Evolutionary conservation across 2,113 vertebrate species (phyloP).

Genomic region (Neomonachus schauinslandi): DNA sequence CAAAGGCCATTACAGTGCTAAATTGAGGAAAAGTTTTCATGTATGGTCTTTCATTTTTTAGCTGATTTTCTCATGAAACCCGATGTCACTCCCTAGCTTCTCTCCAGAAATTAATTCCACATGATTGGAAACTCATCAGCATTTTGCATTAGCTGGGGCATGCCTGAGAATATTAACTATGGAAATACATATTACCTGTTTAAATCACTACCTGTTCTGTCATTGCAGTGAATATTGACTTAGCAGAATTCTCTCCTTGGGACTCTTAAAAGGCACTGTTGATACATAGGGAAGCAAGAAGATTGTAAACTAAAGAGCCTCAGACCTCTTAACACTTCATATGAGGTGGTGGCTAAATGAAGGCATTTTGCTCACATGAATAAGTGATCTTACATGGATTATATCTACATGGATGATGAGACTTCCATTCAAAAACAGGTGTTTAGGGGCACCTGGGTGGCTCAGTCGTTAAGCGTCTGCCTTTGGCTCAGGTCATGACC

Average conservation of each 20-base stretch:
- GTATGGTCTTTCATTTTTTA: constrained; percentile 45
- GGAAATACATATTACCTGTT: constrained; percentile 42
- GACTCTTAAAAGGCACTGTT: not conserved
- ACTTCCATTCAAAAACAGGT: not conserved
- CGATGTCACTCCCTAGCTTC: constrained; percentile 50
- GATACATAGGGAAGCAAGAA: not conserved
- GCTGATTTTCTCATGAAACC: constrained; percentile 66
- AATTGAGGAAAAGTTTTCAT: constrained; percentile 63
- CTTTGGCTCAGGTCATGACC: no score
- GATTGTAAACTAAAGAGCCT: not conserved
- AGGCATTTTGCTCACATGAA: not conserved
- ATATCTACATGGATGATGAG: not conserved
- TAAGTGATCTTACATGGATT: not conserved
- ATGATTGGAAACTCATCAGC: constrained; percentile 65
- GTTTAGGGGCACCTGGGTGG: not conserved
- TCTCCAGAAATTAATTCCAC: constrained; percentile 70
- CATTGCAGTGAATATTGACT: not conserved
- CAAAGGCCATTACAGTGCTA: constrained; percentile 32
- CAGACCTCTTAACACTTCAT: not conserved
- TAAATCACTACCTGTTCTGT: not conserved
- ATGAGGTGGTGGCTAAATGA: not conserved
- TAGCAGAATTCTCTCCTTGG: not conserved
- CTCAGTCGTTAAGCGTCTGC: no score
- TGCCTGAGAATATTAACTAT: constrained; percentile 59
- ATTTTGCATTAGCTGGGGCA: constrained; percentile 58